Evolutionary conservation across 2,888 invertebrate genomes (phyloP), one percentile per base, ranked within the genome.

Genomic region (Polylopha cassiicola): DNA sequence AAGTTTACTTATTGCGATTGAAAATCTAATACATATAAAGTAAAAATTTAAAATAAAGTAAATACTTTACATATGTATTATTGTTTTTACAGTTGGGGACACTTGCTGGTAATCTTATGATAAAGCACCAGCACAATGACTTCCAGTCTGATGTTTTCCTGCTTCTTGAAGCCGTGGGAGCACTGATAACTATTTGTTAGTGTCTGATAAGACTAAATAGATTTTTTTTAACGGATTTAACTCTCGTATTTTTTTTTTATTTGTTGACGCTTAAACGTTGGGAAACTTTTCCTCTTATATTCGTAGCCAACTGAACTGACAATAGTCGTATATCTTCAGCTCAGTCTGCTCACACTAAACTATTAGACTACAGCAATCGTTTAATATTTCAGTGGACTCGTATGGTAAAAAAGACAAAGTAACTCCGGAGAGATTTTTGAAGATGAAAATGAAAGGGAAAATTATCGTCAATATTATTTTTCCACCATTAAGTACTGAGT

Each of bases 101-200:
- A 0, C 71, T 91, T 41, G 91, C 89, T 30, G 92, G 91, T 1
- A 92, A 91, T 57, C 56, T 92, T 16, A 89, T 90, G 84, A 71
- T 89, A 27, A 92, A 92, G 60, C 87, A 91, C 53, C 62, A 78
- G 8, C 71, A 87, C 39, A 78, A 64, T 2, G 89, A 89, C 21
- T 92, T 92, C 62, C 88, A 89, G 1, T 91, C 92, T 0, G 91
- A 92, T 57, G 51, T 92, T 8, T 90, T 88, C 56, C 54, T 90
- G 18, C 72, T 90, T 6, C 54, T 91, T 1, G 87, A 88, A 63
- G 73, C 87, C 2, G 75, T 87, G 17, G 85, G 87, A 27, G 87
- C 88, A 0, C 59, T 68, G 24, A 48, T 89, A 10, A 86, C 86
- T 15, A 80, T 89, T 41, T 73, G 89, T 89, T 61, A 59, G 69